Base-by-base conservation (phyloP, 2,797 vertebrate species). In the Myoxocephalus aenaeus region DNA sequence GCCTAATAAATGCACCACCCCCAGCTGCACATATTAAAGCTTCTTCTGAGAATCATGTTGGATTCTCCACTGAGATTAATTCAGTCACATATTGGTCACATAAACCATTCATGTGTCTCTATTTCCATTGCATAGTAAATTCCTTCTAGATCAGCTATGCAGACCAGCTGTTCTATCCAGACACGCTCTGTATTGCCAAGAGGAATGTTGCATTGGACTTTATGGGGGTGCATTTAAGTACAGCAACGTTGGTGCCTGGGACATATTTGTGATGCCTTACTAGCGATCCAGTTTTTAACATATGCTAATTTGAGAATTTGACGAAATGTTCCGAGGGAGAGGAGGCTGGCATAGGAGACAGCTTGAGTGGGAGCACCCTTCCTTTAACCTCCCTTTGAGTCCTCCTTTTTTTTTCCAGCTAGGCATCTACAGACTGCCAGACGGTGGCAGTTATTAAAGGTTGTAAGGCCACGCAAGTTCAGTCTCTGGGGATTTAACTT, bases 161-260 rank as follows among this genome's bases (percentile, higher is more conserved):
- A 78, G 36, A 71, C 27, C 78, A 80, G 82, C 74, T 86, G 75
- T 56, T 73, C 22, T 22, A 57, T 50, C 44, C 15, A 22, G 48
- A 22, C 17, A 73, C 7, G 32, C 65, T 34, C 18, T 13, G 32
- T 5, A 32, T 59, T 40, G 36, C 59, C 22, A 22, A 6, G 15
- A 59, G 17, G 22, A 69, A n/a, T 66, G n/a, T 22, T 13, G 32
- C 58, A 18, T 44, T 63, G 44, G 27, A 56, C 25, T 71, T 68
- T 61, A 70, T 59, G 14, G 25, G 25, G 29, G 7, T 57, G 2
- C 42, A n/a, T 58, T 46, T 22, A 59, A 65, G 25, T 46, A 50
- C 18, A 44, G 15, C 40, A 36, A 61, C 22, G 44, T 42, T 32
- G n/a, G 32, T 32, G 1, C 18, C 34, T 53, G 17, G 11, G 38